Percentiles rank a stretch among this genome's conserved stretches.
phyloP scores from a whole-genome alignment of 2,797 vertebrate species.

The Ispidina lecontei region DNA sequence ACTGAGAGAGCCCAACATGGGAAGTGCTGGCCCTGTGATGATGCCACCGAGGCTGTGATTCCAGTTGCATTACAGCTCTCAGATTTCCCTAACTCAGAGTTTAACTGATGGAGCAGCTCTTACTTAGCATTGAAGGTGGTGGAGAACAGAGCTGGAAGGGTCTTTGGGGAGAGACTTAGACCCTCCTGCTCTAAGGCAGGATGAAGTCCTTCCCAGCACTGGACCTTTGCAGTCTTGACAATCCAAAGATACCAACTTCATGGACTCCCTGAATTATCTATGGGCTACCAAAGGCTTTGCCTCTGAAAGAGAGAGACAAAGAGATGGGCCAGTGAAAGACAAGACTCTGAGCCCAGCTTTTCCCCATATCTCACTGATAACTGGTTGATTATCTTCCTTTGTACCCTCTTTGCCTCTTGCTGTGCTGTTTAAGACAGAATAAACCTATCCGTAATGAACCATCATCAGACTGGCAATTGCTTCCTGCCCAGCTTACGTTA shows the following conservation, averaged over 20 bases:
- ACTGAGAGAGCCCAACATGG: not conserved
- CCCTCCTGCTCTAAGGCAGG: not conserved
- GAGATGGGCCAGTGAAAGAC: not conserved
- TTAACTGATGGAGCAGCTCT: not conserved
- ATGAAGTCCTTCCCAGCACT: not conserved
- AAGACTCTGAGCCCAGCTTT: not conserved
- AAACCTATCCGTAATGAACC: constrained; percentile 28
- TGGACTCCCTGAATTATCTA: not conserved
- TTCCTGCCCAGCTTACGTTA: constrained; percentile 56
- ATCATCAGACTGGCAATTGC: constrained; percentile 34
- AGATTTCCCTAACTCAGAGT: not conserved
- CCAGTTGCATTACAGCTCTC: not conserved
- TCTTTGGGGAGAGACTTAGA: not conserved
- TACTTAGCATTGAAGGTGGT: not conserved
- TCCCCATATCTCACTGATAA: not conserved
- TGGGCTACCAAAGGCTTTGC: not conserved
- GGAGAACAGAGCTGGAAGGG: not conserved
- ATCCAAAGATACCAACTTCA: not conserved
- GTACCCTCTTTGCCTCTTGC: constrained; percentile 11
- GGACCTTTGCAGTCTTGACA: not conserved
- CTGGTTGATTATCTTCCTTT: not conserved
- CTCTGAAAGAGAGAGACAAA: not conserved
- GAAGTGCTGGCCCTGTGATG: not conserved
- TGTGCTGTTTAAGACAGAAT: constrained; percentile 34
- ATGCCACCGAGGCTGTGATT: not conserved